Evolutionary conservation across 2,113 vertebrate genomes (phyloP), one percentile per base, ranked within the genome.

Genomic region (Petrocephalus zakoni): DNA sequence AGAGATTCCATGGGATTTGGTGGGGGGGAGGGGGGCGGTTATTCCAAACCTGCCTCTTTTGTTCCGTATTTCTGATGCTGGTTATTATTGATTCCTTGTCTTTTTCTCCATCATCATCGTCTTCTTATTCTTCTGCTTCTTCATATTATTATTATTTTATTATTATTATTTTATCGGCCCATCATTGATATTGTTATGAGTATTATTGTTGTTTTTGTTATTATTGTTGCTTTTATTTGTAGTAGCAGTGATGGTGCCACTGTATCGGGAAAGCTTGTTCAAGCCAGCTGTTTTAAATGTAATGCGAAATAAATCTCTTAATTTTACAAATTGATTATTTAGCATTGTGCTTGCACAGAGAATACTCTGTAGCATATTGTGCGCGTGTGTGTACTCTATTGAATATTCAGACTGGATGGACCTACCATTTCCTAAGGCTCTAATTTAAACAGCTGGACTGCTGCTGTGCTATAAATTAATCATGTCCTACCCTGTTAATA

Each of bases 391-490:
- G 19, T 46, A 42, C 37, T 46, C 51, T 87, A 64, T 61, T 64
- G 86, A 64, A 87, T 61, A 87, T 47, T 58, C 34, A 46, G 10
- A 13, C 34, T 46, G 53, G 86, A 64, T n/a, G 53, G 86, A 87
- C 86, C 21, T 47, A 55, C 56, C 25, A 42, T 87, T 61, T 87
- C 86, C 56, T 87, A 25, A 42, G 42, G 53, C 55, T 42, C 56
- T n/a, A 10, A 29, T 87, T 87, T 61, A 61, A 46, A 58, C 86
- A 64, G 56, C 55, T 46, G 15, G 86, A 9, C 58, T 87, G 46
- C 85, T 42, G 55, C 55, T 87, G 34, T 61, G 56, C 37, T 61
- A 87, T 87, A 87, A 87, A 87, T 61, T 87, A 87, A 58, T 87
- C 85, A 56, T 56, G 55, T 51, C 19, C 52, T 46, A 58, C 25